Evolutionary conservation across 1,140 invertebrate genomes (phyloP).

Genomic region (Kradibia gibbosae): DNA sequence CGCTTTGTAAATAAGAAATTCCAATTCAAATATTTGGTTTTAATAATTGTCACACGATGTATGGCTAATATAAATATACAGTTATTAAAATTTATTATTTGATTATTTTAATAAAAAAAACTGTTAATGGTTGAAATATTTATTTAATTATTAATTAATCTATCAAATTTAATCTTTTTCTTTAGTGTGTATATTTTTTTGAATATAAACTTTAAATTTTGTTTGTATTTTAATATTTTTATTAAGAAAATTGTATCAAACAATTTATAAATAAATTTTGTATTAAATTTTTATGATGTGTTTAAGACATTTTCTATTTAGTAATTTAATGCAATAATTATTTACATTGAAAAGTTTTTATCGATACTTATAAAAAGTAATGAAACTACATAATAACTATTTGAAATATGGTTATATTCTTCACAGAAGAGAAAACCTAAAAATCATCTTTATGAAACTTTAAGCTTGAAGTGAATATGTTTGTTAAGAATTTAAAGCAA

Average conservation of each 20-base stretch:
- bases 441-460: slow-evolving; percentile 2
- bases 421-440: slow-evolving; percentile 21
- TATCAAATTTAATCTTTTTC: neutral
- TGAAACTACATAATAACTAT: neutral
- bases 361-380: neutral
- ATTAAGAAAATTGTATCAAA: neutral
- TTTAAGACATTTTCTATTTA: neutral
- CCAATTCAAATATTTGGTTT: too few relatives aligned
- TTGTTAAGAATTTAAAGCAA: neutral
- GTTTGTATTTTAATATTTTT: neutral
- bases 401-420: slow-evolving; percentile 1
- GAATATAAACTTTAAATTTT: neutral
- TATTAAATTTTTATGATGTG: neutral
- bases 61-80: too few relatives aligned
- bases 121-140: neutral
- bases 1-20: neutral
- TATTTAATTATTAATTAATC: neutral
- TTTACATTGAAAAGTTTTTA: neutral
- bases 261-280: neutral
- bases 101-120: neutral
- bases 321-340: neutral
- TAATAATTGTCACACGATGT: too few relatives aligned
- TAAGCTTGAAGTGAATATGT: slow-evolving; percentile 9
- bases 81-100: too few relatives aligned
- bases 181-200: too few relatives aligned